Conservation (phyloP, 2,113 vertebrate species). For the Xenopus laevis region DNA sequence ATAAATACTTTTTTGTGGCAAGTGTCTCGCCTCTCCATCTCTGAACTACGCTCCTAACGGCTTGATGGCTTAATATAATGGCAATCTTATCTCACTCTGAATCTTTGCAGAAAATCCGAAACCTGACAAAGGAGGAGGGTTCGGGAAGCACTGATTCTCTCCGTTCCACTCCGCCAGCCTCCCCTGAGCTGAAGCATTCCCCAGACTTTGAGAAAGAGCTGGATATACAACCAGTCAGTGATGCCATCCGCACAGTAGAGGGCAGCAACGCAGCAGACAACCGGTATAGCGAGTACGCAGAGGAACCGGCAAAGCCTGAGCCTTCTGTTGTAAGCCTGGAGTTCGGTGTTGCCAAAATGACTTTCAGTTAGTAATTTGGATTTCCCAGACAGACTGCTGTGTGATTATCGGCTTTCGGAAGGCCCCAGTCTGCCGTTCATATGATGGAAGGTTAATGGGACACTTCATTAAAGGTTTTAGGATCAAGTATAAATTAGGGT, state of each 20-base stretch:
- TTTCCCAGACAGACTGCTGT: slow-evolving; percentile 30
- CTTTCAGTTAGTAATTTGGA: slow-evolving; percentile 61
- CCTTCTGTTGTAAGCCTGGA: slow-evolving; percentile 87
- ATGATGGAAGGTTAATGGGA: neutral
- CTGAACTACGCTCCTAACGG: too few relatives aligned
- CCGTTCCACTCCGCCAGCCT: slow-evolving; percentile 59
- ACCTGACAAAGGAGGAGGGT: slow-evolving; percentile 61
- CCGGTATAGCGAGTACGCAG: slow-evolving; percentile 77
- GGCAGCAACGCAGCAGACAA: slow-evolving; percentile 87
- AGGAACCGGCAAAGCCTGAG: slow-evolving; percentile 80
- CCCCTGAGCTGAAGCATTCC: slow-evolving; percentile 68
- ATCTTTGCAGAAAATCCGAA: slow-evolving; percentile 75
- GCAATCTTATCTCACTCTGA: too few relatives aligned
- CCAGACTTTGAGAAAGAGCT: slow-evolving; percentile 75
- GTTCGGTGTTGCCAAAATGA: slow-evolving; percentile 92
- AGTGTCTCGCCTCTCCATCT: too few relatives aligned
- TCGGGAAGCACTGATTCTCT: slow-evolving; percentile 50
- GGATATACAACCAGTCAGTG: slow-evolving; percentile 58
- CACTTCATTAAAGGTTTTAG: neutral
- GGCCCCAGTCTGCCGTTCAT: neutral
- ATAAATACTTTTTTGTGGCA: too few relatives aligned
- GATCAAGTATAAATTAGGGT: neutral
- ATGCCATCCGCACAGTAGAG: slow-evolving; percentile 83
- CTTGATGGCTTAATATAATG: too few relatives aligned
- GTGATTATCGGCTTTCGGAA: neutral